Percentiles rank a stretch among this genome's conserved stretches.
Evolutionary conservation across 1,140 invertebrate species (phyloP).

Genomic region (Zaprionus capensis): DNA sequence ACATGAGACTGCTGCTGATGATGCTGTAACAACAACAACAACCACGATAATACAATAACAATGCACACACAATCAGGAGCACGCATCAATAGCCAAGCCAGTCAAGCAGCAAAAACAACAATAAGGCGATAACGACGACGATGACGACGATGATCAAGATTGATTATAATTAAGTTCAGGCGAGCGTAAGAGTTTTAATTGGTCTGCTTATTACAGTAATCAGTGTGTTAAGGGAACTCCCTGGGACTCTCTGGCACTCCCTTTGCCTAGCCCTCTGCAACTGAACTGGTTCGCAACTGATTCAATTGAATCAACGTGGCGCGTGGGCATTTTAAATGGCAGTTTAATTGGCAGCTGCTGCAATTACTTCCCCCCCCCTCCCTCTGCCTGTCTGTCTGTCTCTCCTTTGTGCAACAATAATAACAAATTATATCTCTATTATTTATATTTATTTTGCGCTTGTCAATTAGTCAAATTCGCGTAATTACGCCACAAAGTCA

Average conservation of each 20-base stretch:
- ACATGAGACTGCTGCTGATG: background rate
- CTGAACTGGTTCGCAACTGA: slow-evolving; percentile 49
- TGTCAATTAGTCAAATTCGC: slow-evolving; percentile 71
- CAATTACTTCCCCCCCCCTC: slow-evolving; percentile 50
- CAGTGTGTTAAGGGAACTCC: slow-evolving; percentile 44
- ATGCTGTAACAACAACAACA: background rate
- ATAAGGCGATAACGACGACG: slow-evolving; percentile 31
- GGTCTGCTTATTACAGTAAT: slow-evolving; percentile 68
- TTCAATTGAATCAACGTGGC: slow-evolving; percentile 53
- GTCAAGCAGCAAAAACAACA: slow-evolving; percentile 19
- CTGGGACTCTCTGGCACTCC: background rate
- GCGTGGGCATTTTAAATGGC: slow-evolving; percentile 62
- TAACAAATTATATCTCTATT: slow-evolving; percentile 66
- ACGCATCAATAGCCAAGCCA: slow-evolving; percentile 44
- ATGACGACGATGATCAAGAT: slow-evolving; percentile 25
- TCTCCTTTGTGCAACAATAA: slow-evolving; percentile 53
- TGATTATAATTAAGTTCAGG: slow-evolving; percentile 65
- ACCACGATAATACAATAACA: slow-evolving; percentile 33
- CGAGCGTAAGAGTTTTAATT: slow-evolving; percentile 78
- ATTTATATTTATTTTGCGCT: slow-evolving; percentile 65
- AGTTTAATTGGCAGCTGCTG: slow-evolving; percentile 75
- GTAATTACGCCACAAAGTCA: slow-evolving; percentile 50
- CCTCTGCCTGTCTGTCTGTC: background rate
- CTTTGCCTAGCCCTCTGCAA: background rate
- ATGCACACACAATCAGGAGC: slow-evolving; percentile 51